phyloP scores from a whole-genome alignment of 2,888 invertebrate genomes.

The Dorcus parallelipipedus region DNA sequence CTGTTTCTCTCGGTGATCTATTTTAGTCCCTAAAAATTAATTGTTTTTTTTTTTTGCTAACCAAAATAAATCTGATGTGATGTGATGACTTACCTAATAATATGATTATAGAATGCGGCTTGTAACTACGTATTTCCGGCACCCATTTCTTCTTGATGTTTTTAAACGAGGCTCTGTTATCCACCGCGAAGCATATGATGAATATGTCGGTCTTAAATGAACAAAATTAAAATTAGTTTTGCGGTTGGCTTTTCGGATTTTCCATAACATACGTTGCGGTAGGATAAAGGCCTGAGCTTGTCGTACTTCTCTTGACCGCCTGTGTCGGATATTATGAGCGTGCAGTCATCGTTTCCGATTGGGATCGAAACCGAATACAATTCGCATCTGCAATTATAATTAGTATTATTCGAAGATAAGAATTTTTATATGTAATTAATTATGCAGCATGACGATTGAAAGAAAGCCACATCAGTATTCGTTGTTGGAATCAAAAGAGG shows the following conservation, averaged over 20 bases:
- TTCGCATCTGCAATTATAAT: conserved; percentile 65
- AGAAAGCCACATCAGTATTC: not conserved
- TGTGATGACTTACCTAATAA: conserved; percentile 67
- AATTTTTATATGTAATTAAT: not conserved
- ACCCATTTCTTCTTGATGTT: conserved; percentile 79
- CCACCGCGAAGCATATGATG: conserved; percentile 80
- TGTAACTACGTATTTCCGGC: conserved; percentile 72
- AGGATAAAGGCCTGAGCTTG: conserved; percentile 40
- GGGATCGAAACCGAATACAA: conserved; percentile 78
- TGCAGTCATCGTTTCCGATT: conserved; percentile 70
- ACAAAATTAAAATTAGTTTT: not conserved
- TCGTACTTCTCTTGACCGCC: conserved; percentile 54
- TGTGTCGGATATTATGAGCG: conserved; percentile 43
- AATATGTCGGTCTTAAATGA: conserved; percentile 78
- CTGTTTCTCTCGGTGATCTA: conserved; percentile 62
- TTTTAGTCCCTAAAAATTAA: conserved; percentile 67
- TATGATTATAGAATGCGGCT: conserved; percentile 75
- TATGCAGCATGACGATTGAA: not conserved
- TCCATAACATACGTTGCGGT: conserved; percentile 37
- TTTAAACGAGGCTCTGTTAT: conserved; percentile 74
- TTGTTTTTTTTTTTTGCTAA: too few relatives aligned
- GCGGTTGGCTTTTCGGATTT: not conserved
- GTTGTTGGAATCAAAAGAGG: too few relatives aligned
- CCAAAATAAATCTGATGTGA: not conserved
- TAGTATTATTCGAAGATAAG: not conserved